A percentile compares a stretch with the other conserved stretches of the same genome.
These are phyloP conservation scores for Lucinisca nassula DNA, from an alignment of 2,888 invertebrate genomes.

Conservation along the genomic window DNA sequence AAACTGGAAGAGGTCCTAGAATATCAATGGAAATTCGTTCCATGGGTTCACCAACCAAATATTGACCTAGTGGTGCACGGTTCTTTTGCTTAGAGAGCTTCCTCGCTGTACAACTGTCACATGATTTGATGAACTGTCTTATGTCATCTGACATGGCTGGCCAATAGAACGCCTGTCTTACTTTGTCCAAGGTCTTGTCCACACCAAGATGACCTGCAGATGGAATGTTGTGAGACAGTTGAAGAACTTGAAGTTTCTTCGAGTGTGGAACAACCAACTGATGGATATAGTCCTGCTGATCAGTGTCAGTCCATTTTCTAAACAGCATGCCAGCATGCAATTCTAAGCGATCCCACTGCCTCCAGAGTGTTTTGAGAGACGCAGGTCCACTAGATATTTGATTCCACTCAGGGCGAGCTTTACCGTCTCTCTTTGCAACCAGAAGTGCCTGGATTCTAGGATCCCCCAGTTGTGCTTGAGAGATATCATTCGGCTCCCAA, in stretches of 20 bases:
- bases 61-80: slow-evolving; percentile 45
- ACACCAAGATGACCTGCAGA: slow-evolving; percentile 67
- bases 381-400: slow-evolving; percentile 14
- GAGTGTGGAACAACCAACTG: neutral
- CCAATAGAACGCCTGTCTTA: slow-evolving; percentile 49
- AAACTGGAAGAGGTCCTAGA: slow-evolving; percentile 36
- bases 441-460: neutral
- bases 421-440: neutral
- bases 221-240: slow-evolving; percentile 35
- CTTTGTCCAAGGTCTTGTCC: slow-evolving; percentile 39
- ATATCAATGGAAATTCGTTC: slow-evolving; percentile 41
- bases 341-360: slow-evolving; percentile 64
- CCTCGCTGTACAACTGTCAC: slow-evolving; percentile 34
- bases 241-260: neutral
- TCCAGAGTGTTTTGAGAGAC: slow-evolving; percentile 55
- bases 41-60: slow-evolving; percentile 44
- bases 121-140: slow-evolving; percentile 10
- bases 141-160: slow-evolving; percentile 29
- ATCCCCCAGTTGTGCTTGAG: neutral
- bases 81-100: slow-evolving; percentile 25
- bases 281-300: neutral
- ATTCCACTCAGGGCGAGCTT: slow-evolving; percentile 30
- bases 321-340: slow-evolving; percentile 54
- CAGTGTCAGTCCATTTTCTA: slow-evolving; percentile 17
- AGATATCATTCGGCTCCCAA: neutral